phyloP scores from a whole-genome alignment of 1,140 invertebrate genomes.

The Potamilus streckersoni region DNA sequence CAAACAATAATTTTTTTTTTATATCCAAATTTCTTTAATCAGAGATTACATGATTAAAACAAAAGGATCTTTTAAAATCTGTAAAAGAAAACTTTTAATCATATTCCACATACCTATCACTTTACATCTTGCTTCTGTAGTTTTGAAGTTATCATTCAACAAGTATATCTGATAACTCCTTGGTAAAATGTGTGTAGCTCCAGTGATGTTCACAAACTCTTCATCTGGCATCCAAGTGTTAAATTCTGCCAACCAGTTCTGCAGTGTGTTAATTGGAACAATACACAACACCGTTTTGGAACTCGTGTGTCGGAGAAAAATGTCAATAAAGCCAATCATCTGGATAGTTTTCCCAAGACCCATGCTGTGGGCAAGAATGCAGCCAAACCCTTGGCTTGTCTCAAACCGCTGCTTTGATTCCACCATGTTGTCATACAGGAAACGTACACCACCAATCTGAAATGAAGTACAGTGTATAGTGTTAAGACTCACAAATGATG shows the following conservation, averaged over 20 bases:
- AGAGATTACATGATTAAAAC: too few species aligned
- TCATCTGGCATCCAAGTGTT: constrained; percentile 90
- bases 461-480: constrained; percentile 35
- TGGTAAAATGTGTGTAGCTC: constrained; percentile 70
- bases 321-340: constrained; percentile 93
- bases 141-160: constrained; percentile 95
- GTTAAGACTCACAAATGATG: too few species aligned
- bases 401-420: constrained; percentile 90
- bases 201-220: constrained; percentile 17
- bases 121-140: constrained; percentile 83
- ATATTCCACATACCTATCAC: constrained; percentile 69
- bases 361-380: constrained; percentile 99
- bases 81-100: too few species aligned
- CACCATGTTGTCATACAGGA: constrained; percentile 96
- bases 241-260: constrained; percentile 98
- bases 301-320: constrained; percentile 91
- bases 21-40: too few species aligned
- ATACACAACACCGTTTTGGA: constrained; percentile 93
- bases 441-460: constrained; percentile 94
- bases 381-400: constrained; percentile 94
- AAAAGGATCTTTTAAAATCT: too few species aligned
- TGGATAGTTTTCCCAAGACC: constrained; percentile 98
- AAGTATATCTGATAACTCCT: constrained; percentile 90
- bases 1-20: too few species aligned
- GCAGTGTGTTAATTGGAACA: constrained; percentile 98